phyloP scores from a whole-genome alignment of 2,113 vertebrate genomes.

The Muntiacus muntjak region DNA sequence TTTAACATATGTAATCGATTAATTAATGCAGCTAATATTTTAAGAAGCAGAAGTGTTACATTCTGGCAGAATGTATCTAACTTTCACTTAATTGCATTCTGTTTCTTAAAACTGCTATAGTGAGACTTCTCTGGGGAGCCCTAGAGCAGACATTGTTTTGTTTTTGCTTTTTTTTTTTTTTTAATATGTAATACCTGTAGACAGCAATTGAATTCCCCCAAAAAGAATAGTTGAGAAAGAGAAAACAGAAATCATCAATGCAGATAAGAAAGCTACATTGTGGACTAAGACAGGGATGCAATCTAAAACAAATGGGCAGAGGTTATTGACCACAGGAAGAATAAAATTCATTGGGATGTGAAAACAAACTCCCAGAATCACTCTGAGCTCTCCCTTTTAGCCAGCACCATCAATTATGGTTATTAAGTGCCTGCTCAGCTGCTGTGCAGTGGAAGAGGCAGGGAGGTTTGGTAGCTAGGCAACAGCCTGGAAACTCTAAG shows the following conservation, averaged over 20 bases:
- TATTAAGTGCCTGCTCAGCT: slow-evolving; percentile 57
- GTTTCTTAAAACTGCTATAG: neutral
- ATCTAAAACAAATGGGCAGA: slow-evolving; percentile 43
- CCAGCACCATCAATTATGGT: slow-evolving; percentile 65
- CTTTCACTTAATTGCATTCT: neutral
- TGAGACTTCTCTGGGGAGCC: neutral
- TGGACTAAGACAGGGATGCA: neutral
- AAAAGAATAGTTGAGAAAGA: slow-evolving; percentile 33
- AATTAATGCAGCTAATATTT: neutral
- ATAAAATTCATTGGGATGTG: slow-evolving; percentile 36
- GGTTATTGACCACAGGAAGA: slow-evolving; percentile 47
- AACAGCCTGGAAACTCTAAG: slow-evolving; percentile 56
- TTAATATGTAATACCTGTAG: slow-evolving; percentile 24
- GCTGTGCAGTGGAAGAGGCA: neutral
- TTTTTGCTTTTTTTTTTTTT: neutral
- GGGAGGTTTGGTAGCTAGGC: slow-evolving; percentile 68
- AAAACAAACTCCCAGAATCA: slow-evolving; percentile 55
- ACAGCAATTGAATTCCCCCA: neutral
- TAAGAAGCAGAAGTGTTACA: slow-evolving; percentile 7
- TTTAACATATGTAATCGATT: slow-evolving; percentile 3
- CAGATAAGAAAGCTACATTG: slow-evolving; percentile 28
- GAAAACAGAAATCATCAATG: slow-evolving; percentile 32
- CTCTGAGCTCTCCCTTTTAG: slow-evolving; percentile 32
- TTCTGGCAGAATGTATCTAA: slow-evolving; percentile 11
- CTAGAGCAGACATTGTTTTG: neutral